These are phyloP conservation scores for Apodemus sylvaticus DNA, from an alignment of 2,113 vertebrate genomes.

Conservation along the genomic window DNA sequence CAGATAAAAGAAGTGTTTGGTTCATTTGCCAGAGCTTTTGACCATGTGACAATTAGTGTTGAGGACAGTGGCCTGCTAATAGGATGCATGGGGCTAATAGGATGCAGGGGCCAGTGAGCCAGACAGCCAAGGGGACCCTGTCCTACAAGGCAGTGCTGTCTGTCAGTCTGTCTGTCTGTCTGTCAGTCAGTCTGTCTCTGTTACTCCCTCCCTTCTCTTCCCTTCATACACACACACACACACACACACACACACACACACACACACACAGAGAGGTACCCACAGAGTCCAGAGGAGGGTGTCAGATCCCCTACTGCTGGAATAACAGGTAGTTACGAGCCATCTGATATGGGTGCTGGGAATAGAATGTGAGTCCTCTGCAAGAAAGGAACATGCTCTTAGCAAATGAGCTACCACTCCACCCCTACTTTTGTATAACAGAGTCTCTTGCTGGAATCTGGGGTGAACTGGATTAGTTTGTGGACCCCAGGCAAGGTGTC, in stretches of 20 bases:
- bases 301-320: background rate
- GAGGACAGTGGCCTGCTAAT: background rate
- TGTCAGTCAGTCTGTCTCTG: background rate
- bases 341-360: background rate
- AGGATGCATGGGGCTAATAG: background rate
- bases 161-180: background rate
- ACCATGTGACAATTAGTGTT: background rate
- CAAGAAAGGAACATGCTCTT: background rate
- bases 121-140: background rate
- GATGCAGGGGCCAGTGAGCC: background rate
- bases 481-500: no score
- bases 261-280: background rate
- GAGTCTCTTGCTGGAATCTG: background rate
- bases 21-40: background rate
- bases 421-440: background rate
- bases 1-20: background rate
- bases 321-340: background rate
- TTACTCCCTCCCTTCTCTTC: background rate
- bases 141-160: background rate
- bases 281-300: background rate
- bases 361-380: background rate
- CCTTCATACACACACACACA: background rate
- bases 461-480: no score
- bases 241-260: background rate
- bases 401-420: background rate